These are phyloP conservation scores for Garrulus glandarius DNA, from an alignment of 2,797 vertebrate species.

Conservation along the genomic window DNA sequence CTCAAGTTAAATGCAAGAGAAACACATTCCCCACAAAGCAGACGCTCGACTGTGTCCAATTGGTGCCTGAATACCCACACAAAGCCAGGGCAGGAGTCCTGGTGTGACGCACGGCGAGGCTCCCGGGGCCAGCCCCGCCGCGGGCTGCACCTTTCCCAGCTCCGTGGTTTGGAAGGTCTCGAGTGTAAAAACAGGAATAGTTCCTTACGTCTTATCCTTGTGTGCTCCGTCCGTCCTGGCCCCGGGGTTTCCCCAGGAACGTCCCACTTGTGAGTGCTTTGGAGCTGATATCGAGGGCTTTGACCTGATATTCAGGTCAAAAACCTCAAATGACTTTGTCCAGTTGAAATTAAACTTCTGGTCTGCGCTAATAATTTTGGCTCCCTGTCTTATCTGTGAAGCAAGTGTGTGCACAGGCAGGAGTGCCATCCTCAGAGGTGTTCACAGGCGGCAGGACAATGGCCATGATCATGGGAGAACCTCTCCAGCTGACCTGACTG, in stretches of 20 bases:
- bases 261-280: not conserved
- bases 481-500: not conserved
- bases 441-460: not conserved
- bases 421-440: not conserved
- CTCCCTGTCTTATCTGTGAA: not conserved
- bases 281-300: not conserved
- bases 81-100: constrained; percentile 22
- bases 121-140: fast-evolving
- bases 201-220: not conserved
- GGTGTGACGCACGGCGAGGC: not conserved
- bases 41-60: constrained; percentile 15
- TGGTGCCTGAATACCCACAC: constrained; percentile 3
- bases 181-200: not conserved
- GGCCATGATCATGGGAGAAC: not conserved
- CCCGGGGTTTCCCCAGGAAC: not conserved
- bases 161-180: not conserved
- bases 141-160: not conserved
- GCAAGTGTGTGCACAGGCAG: fast-evolving
- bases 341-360: not conserved
- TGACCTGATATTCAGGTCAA: not conserved
- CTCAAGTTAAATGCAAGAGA: constrained; percentile 42
- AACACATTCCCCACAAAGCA: constrained; percentile 59
- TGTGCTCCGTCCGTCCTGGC: not conserved
- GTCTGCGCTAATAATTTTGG: not conserved
- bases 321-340: not conserved